A percentile compares a stretch with the other conserved stretches of the same genome.
Evolutionary conservation across 2,888 invertebrate genomes (phyloP).

Genomic region (Xestoiulus laeticollis): DNA sequence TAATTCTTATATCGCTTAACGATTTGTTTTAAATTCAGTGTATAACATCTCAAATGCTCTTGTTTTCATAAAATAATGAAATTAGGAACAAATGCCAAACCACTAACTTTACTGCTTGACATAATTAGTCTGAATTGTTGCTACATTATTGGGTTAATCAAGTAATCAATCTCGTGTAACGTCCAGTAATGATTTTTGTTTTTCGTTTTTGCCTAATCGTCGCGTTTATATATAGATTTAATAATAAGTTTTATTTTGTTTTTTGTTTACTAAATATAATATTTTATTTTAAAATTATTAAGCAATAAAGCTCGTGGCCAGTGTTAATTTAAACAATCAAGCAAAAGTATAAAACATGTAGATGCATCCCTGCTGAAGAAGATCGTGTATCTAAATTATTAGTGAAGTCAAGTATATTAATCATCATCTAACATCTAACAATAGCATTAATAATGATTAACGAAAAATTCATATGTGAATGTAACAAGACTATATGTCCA

Average conservation of each 20-base stretch:
- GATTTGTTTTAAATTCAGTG: neutral
- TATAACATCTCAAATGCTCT: neutral
- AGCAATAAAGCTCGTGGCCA: slow-evolving; percentile 5
- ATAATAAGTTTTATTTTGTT: neutral
- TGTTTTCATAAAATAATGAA: neutral
- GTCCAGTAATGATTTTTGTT: neutral
- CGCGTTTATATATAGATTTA: too few relatives aligned
- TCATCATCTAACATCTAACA: neutral
- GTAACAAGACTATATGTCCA: neutral
- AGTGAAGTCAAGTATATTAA: neutral
- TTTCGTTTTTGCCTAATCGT: neutral
- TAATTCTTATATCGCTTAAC: neutral
- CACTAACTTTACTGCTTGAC: neutral
- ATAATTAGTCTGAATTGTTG: neutral
- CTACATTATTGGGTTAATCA: neutral
- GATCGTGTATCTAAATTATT: neutral
- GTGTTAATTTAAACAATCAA: slow-evolving; percentile 8
- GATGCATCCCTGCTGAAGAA: neutral
- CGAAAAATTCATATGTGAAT: neutral
- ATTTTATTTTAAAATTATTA: neutral
- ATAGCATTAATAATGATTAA: neutral
- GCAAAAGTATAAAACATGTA: neutral
- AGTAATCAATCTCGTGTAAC: neutral
- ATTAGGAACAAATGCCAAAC: neutral
- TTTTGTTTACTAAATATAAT: neutral